Percentiles rank a stretch among this genome's conserved stretches.
phyloP scores from a whole-genome alignment of 2,797 vertebrate genomes.

The Anguilla megastoma region DNA sequence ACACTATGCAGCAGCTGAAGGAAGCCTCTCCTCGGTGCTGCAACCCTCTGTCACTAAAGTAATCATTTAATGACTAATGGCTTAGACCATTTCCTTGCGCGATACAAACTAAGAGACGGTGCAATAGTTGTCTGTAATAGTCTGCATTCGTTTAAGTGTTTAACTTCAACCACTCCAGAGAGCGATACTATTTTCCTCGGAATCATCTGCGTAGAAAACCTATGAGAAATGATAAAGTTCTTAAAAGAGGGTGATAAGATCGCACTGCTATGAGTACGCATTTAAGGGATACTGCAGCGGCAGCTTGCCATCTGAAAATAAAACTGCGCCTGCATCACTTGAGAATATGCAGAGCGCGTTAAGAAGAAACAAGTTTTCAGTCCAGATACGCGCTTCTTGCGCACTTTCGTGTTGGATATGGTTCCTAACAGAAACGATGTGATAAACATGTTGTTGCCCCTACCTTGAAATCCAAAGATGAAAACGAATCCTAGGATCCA shows the following conservation, averaged over 20 bases:
- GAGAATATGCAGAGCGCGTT: background rate
- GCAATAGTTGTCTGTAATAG: background rate
- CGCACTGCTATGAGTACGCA: slow-evolving; percentile 21
- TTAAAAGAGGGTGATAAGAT: slow-evolving; percentile 30
- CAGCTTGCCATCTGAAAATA: slow-evolving; percentile 30
- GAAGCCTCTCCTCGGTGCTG: background rate
- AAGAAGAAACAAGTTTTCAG: slow-evolving; percentile 13
- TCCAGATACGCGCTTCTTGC: background rate
- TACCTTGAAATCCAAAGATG: slow-evolving; percentile 43
- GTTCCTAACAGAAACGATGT: background rate
- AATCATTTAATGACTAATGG: background rate
- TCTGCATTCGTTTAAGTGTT: background rate
- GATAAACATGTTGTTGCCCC: slow-evolving; percentile 5
- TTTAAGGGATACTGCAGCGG: slow-evolving; percentile 30
- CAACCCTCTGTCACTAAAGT: slow-evolving; percentile 4
- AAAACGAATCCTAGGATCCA: slow-evolving; percentile 38
- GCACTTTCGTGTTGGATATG: background rate
- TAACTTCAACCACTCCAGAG: background rate
- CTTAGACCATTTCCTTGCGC: background rate
- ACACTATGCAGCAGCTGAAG: background rate
- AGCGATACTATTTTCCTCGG: background rate
- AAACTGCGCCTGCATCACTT: slow-evolving; percentile 31
- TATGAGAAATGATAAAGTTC: background rate
- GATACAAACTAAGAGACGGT: background rate
- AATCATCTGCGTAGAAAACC: background rate